Base-by-base conservation (phyloP, 2,797 vertebrate genomes). In the Pangasius sanitwongsei region DNA sequence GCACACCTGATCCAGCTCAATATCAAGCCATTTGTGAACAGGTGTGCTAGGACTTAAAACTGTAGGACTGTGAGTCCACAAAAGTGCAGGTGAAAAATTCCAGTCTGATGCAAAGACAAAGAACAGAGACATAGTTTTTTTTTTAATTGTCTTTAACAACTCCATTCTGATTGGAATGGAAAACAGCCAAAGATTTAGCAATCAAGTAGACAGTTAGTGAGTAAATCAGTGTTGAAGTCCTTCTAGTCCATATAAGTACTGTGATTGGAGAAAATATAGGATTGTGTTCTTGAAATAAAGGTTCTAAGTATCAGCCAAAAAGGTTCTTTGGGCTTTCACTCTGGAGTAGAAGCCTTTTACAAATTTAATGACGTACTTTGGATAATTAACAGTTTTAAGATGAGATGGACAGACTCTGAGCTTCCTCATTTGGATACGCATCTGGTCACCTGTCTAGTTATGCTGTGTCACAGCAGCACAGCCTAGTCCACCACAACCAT, bases 401-500 rank as follows among this genome's bases (percentile, higher is more conserved):
- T 55, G 50, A 85, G 86, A 34, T 59, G 25, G 74, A 44, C 20
- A 23, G 28, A 31, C 67, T 59, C 11, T 50, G 61, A 69, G 83
- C 86, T 87, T 72, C 18, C 23, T 72, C 28, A 78, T 67, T 72
- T 82, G 55, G 69, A 85, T 8, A 0, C 41, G 34, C 59, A 55
- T 88, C 44, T 53, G 84, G 50, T 83, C 83, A 50, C 37, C 80
- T 70, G 72, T 86, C 72, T 12, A 11, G 63, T 67, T 83, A 37
- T 28, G 69, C 31, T 7, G 85, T 61, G 18, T 72, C 53, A 25
- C 34, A 31, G 48, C 44, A 72, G 20, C 59, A 25, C 2, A 65
- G 37, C 89, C 31, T 94, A 98, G 92, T 98, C 97, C 55, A 98
- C 96, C 0, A 94, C 87, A 91, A 99, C 94, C 83, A 89, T 92